Percentiles rank a stretch among this genome's conserved stretches.
phyloP scores from a whole-genome alignment of 2,113 vertebrate genomes.

The Xiphorhynchus elegans region DNA sequence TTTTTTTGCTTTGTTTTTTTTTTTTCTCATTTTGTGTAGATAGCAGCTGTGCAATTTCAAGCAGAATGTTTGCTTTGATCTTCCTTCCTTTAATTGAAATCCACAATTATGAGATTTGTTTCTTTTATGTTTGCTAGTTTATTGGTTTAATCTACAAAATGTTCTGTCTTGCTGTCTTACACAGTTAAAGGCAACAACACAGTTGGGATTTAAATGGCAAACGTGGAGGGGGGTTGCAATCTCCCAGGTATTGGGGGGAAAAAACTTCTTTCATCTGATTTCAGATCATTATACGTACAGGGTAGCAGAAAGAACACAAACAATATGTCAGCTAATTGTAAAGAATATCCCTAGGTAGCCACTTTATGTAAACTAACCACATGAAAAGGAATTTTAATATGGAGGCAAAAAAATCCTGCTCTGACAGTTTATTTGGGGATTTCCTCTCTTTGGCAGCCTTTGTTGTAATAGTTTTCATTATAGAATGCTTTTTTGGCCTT shows the following conservation, averaged over 20 bases:
- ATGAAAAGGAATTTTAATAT: conserved; percentile 44
- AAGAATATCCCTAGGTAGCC: conserved; percentile 49
- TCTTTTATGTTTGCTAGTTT: conserved; percentile 83
- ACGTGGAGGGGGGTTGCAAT: conserved; percentile 51
- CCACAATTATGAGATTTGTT: conserved; percentile 86
- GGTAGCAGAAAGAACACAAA: conserved; percentile 32
- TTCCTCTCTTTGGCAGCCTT: neutral
- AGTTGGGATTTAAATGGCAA: conserved; percentile 78
- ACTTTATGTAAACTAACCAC: conserved; percentile 32
- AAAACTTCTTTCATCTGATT: conserved; percentile 53
- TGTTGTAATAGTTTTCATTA: neutral
- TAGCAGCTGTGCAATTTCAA: conserved; percentile 84
- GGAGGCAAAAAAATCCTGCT: conserved; percentile 22
- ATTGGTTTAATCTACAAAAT: conserved; percentile 86
- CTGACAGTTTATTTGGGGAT: neutral
- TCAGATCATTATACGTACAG: conserved; percentile 39
- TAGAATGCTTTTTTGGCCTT: neutral
- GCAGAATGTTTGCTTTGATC: conserved; percentile 84
- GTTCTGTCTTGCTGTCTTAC: conserved; percentile 81
- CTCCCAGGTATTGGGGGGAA: conserved; percentile 46
- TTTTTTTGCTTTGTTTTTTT: neutral
- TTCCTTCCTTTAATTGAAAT: conserved; percentile 84
- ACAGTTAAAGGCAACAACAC: conserved; percentile 78
- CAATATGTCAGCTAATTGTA: conserved; percentile 36
- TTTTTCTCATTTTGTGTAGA: conserved; percentile 76